These are phyloP conservation scores for Drosophila repletoides DNA, from an alignment of 1,140 invertebrate species.

Conservation along the genomic window DNA sequence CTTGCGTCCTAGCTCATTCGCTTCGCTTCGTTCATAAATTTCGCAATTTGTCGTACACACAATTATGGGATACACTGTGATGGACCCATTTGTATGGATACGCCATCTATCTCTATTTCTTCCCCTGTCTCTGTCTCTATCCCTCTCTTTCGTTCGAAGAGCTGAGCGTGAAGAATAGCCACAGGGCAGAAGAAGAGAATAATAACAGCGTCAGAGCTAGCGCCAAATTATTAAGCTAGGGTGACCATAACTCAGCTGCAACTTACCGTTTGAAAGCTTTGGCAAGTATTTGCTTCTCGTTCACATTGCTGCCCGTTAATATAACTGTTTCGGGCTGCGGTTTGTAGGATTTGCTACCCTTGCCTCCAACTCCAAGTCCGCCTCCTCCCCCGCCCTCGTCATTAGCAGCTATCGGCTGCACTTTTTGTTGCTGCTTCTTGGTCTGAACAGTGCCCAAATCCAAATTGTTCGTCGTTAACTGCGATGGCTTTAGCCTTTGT, in stretches of 20 bases:
- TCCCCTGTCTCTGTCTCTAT: not conserved
- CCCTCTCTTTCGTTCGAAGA: not conserved
- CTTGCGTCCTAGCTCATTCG: not conserved
- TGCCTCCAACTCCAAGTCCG: not conserved
- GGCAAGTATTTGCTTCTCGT: slow-evolving; percentile 81
- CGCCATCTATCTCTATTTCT: not conserved
- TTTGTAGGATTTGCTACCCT: slow-evolving; percentile 53
- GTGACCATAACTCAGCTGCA: slow-evolving; percentile 33
- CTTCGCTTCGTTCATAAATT: slow-evolving; percentile 28
- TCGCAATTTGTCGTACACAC: slow-evolving; percentile 56
- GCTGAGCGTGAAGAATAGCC: slow-evolving; percentile 40
- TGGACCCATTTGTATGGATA: slow-evolving; percentile 9
- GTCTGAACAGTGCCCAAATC: slow-evolving; percentile 39
- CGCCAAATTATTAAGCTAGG: slow-evolving; percentile 67
- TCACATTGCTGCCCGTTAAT: slow-evolving; percentile 80
- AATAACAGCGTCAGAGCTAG: slow-evolving; percentile 69
- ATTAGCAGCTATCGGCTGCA: slow-evolving; percentile 48
- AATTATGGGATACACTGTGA: slow-evolving; percentile 55
- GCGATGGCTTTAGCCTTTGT: slow-evolving; percentile 24
- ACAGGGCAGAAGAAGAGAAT: too few species aligned
- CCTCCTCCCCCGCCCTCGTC: slow-evolving; percentile 5
- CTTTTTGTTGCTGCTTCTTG: slow-evolving; percentile 27
- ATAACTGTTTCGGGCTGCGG: slow-evolving; percentile 81
- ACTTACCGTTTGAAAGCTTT: slow-evolving; percentile 82
- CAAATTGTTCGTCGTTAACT: slow-evolving; percentile 54